Evolutionary conservation across 1,140 invertebrate species (phyloP).

Genomic region (Calosoma granatense): DNA sequence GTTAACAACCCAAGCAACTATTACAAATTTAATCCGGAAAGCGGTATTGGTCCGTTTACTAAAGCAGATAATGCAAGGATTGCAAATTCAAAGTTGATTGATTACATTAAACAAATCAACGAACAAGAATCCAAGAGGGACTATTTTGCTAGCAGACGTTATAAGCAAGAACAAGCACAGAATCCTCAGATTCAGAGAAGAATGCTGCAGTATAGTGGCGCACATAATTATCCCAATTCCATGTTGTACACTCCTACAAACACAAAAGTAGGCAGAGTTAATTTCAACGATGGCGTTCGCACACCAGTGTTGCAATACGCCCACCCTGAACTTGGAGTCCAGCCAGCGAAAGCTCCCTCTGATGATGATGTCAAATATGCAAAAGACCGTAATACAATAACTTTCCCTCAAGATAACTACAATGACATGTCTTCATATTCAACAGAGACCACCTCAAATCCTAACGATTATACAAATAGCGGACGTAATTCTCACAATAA

Average conservation of each 20-base stretch:
- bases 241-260: slow-evolving; percentile 43
- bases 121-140: slow-evolving; percentile 46
- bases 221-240: slow-evolving; percentile 50
- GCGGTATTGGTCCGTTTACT: slow-evolving; percentile 44
- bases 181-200: slow-evolving; percentile 49
- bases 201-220: slow-evolving; percentile 55
- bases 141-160: slow-evolving; percentile 39
- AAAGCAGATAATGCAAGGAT: slow-evolving; percentile 45
- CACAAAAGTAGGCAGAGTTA: slow-evolving; percentile 37
- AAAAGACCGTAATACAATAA: slow-evolving; percentile 18
- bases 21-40: slow-evolving; percentile 31
- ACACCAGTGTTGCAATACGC: slow-evolving; percentile 67
- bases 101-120: slow-evolving; percentile 54
- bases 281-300: slow-evolving; percentile 54
- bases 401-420: slow-evolving; percentile 30
- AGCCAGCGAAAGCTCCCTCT: slow-evolving; percentile 51
- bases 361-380: slow-evolving; percentile 31
- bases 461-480: slow-evolving; percentile 37
- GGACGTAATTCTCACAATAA: slow-evolving; percentile 39
- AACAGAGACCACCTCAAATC: slow-evolving; percentile 28
- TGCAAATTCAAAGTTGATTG: slow-evolving; percentile 44
- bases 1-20: slow-evolving; percentile 37
- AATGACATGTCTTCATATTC: slow-evolving; percentile 34
- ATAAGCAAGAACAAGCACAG: slow-evolving; percentile 32
- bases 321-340: slow-evolving; percentile 64